These are phyloP conservation scores for Solen grandis DNA, from an alignment of 1,140 invertebrate genomes.

Conservation along the genomic window DNA sequence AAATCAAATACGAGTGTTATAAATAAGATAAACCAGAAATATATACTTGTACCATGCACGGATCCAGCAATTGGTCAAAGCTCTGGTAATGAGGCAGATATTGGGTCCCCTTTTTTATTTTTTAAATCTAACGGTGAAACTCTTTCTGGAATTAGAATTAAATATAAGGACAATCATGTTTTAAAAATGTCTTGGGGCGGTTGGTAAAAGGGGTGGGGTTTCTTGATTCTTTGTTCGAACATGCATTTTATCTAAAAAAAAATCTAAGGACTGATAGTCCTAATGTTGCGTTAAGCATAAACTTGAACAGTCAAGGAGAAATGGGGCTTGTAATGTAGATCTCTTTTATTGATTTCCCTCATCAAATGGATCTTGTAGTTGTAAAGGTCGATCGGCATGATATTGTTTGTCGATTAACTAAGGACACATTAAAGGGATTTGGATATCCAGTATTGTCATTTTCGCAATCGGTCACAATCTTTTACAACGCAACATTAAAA, in stretches of 20 bases:
- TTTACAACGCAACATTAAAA: no score
- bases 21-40: background rate
- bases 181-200: conserved; percentile 8
- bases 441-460: no score
- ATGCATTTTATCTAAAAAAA: background rate
- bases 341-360: no score
- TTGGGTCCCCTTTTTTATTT: background rate
- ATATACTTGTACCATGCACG: background rate
- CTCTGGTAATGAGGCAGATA: background rate
- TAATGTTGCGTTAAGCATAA: no score
- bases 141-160: background rate
- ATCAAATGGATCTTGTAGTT: no score
- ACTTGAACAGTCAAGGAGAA: no score
- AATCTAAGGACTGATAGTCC: no score
- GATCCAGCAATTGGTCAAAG: background rate
- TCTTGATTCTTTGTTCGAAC: background rate
- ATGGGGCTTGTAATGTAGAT: no score
- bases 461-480: no score
- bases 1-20: background rate
- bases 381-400: no score
- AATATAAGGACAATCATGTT: background rate
- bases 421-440: no score
- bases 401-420: no score
- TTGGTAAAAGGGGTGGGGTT: background rate
- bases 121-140: background rate